These are phyloP conservation scores for Cephalopholis sonnerati DNA, from an alignment of 2,113 vertebrate species.

Conservation along the genomic window DNA sequence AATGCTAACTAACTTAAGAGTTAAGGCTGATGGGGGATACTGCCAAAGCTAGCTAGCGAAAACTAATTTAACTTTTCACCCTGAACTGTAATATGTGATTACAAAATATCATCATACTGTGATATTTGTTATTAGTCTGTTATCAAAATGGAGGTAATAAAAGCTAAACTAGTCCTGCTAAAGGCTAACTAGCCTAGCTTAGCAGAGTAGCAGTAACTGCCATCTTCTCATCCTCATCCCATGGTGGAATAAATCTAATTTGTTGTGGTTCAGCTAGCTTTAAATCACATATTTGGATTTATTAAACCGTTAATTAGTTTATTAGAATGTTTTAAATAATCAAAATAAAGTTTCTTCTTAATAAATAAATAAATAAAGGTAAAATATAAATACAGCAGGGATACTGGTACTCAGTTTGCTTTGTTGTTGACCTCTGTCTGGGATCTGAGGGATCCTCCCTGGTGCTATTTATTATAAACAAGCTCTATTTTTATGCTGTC, in stretches of 20 bases:
- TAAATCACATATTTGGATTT: background rate
- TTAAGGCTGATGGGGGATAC: background rate
- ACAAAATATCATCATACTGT: background rate
- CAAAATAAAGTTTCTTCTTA: background rate
- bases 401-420: no score
- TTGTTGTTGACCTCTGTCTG: no score
- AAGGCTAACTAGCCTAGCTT: background rate
- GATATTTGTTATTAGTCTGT: background rate
- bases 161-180: background rate
- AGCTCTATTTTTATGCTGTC: no score
- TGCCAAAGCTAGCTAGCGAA: background rate
- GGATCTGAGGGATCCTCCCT: no score
- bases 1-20: background rate
- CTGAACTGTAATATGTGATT: no score
- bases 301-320: background rate
- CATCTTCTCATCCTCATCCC: no score
- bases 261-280: background rate
- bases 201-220: background rate
- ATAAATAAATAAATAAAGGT: no score
- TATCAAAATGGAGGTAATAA: background rate
- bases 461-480: no score
- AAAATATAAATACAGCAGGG: no score
- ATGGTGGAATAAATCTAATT: background rate
- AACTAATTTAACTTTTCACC: background rate
- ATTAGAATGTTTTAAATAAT: background rate